Evolutionary conservation across 1,140 invertebrate species (phyloP).

Genomic region (Drosophila asahinai): DNA sequence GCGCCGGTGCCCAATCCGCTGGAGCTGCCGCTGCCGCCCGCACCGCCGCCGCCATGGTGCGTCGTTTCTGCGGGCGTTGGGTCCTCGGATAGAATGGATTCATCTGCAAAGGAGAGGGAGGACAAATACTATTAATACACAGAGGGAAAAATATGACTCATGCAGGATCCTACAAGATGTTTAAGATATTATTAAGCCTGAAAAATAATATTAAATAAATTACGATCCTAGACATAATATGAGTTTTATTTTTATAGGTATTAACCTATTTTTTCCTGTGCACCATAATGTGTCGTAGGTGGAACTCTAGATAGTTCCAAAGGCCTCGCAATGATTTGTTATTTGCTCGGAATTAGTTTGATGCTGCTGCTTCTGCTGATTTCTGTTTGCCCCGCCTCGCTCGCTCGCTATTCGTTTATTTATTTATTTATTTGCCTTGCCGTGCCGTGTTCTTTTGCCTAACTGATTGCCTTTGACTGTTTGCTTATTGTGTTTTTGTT

Average conservation of each 20-base stretch:
- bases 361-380: slow-evolving; percentile 30
- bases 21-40: slow-evolving; percentile 44
- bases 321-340: slow-evolving; percentile 69
- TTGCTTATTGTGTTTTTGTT: slow-evolving; percentile 41
- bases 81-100: slow-evolving; percentile 84
- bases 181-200: background rate
- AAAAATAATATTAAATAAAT: background rate
- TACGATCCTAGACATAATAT: too few relatives aligned
- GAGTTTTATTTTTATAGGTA: too few relatives aligned
- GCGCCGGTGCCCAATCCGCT: slow-evolving; percentile 69
- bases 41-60: slow-evolving; percentile 71
- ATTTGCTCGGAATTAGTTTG: slow-evolving; percentile 79
- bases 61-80: slow-evolving; percentile 85
- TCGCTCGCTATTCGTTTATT: slow-evolving; percentile 30
- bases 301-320: slow-evolving; percentile 46
- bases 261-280: slow-evolving; percentile 5
- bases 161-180: background rate
- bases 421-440: slow-evolving; percentile 48
- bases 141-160: background rate
- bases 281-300: slow-evolving; percentile 25
- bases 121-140: slow-evolving; percentile 4
- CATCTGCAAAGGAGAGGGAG: slow-evolving; percentile 57
- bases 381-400: slow-evolving; percentile 35
- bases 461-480: slow-evolving; percentile 73
- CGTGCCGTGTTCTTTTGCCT: slow-evolving; percentile 46